A percentile compares a stretch with the other conserved stretches of the same genome.
Evolutionary conservation across 2,113 vertebrate species (phyloP).

Genomic region (Atlantisia rogersi): DNA sequence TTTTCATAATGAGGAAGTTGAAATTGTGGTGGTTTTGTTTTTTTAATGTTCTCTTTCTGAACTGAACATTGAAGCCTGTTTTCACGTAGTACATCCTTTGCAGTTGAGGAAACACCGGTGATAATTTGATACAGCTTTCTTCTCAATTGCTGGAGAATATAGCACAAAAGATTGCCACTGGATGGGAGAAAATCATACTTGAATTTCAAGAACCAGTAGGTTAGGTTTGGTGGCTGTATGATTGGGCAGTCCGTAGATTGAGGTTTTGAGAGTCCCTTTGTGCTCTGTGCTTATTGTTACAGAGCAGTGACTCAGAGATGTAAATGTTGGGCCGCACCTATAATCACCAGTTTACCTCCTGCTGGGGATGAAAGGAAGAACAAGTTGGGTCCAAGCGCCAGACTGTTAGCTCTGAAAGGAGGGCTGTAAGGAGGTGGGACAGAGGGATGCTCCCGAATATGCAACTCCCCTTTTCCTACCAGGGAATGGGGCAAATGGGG

Average conservation of each 20-base stretch:
- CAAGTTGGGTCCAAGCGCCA: rapidly evolving
- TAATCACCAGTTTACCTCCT: neutral
- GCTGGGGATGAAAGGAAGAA: neutral
- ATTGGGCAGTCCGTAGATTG: neutral
- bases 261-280: neutral
- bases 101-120: neutral
- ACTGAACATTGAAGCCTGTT: neutral
- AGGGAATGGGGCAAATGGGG: neutral
- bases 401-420: rapidly evolving
- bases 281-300: neutral
- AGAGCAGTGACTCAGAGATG: neutral
- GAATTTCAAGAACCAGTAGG: neutral
- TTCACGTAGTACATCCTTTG: neutral
- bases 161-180: neutral
- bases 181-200: rapidly evolving
- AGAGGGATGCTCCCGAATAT: neutral
- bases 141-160: neutral
- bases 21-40: neutral
- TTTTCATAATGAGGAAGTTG: neutral
- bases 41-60: neutral
- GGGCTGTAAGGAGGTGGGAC: rapidly evolving
- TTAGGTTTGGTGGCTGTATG: neutral
- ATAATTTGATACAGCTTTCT: neutral
- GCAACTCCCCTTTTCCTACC: rapidly evolving
- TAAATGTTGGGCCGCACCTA: neutral